These are phyloP conservation scores for Theristicus caerulescens DNA, from an alignment of 2,113 vertebrate species.

Conservation along the genomic window DNA sequence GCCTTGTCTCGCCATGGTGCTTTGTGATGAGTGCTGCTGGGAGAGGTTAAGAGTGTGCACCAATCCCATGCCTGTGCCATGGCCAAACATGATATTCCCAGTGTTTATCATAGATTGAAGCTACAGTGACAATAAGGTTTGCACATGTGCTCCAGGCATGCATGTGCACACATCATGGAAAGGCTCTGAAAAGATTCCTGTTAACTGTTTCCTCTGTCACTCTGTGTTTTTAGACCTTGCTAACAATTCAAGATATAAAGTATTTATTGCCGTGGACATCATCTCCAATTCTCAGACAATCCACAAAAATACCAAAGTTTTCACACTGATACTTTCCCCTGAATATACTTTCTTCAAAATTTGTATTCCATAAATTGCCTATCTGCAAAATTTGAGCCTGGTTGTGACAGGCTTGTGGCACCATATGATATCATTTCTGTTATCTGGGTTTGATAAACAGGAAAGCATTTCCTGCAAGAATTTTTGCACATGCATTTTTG, in stretches of 20 bases:
- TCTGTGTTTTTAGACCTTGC: neutral
- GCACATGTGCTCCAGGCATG: neutral
- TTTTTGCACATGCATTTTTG: neutral
- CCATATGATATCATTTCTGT: neutral
- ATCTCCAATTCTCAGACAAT: neutral
- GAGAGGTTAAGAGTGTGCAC: neutral
- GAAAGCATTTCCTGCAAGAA: constrained; percentile 1
- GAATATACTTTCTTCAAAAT: neutral
- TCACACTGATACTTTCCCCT: neutral
- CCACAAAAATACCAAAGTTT: neutral
- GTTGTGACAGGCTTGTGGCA: neutral
- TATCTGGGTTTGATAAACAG: neutral
- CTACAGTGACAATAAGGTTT: neutral
- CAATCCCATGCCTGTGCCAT: neutral
- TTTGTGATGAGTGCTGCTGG: neutral
- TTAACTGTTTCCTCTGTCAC: neutral
- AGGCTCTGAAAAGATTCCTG: neutral
- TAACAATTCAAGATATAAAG: neutral
- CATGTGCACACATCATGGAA: neutral
- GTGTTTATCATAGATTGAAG: neutral
- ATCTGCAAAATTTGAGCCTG: neutral
- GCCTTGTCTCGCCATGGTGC: neutral
- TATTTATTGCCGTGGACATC: neutral
- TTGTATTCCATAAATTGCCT: neutral
- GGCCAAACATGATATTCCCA: neutral